A percentile compares a stretch with the other conserved stretches of the same genome.
These are phyloP conservation scores for Podarcis cretensis DNA, from an alignment of 2,113 vertebrate species.

Conservation along the genomic window DNA sequence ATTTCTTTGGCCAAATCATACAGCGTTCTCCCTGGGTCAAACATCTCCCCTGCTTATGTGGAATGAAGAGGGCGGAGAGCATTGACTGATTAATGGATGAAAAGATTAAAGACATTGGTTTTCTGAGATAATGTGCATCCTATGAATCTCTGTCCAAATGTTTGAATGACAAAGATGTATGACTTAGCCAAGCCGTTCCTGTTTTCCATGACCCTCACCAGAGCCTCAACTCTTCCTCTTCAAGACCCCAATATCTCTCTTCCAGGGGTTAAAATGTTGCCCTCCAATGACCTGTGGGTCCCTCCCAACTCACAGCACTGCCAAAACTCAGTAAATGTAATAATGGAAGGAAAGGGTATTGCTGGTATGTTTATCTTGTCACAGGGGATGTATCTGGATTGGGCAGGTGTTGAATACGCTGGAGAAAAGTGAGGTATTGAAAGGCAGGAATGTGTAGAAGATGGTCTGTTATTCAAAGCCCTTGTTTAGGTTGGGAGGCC, in stretches of 20 bases:
- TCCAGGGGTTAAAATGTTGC: background rate
- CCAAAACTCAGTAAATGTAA: background rate
- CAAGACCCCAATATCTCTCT: background rate
- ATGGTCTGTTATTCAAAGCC: background rate
- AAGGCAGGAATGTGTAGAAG: no score
- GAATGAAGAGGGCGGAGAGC: background rate
- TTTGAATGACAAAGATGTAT: background rate
- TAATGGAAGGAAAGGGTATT: background rate
- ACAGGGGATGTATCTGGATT: background rate
- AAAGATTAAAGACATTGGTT: background rate
- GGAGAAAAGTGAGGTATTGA: background rate
- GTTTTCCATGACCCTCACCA: no score
- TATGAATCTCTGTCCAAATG: background rate
- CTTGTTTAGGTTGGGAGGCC: background rate
- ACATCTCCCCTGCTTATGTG: background rate
- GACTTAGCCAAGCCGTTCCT: background rate
- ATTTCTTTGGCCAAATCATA: background rate
- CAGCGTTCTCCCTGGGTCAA: background rate
- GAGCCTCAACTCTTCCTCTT: background rate
- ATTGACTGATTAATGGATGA: background rate
- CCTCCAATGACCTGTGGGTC: background rate
- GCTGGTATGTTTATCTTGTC: background rate
- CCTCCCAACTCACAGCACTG: background rate
- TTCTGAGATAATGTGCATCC: background rate
- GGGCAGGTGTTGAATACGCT: background rate